These are phyloP conservation scores for Egretta garzetta DNA, from an alignment of 2,113 vertebrate species.

Conservation along the genomic window DNA sequence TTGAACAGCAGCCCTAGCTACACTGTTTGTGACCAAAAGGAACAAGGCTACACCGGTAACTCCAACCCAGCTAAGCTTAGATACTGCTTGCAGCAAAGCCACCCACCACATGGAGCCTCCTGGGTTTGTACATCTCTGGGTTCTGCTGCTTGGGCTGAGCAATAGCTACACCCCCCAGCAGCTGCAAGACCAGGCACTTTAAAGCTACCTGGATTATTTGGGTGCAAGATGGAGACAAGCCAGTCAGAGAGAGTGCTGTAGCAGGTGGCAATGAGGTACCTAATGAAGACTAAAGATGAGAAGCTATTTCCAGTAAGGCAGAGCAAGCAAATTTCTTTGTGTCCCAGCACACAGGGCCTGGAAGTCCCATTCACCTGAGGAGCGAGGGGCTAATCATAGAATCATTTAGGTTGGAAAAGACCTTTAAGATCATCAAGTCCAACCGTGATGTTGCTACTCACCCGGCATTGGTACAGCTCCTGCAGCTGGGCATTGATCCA, in stretches of 20 bases:
- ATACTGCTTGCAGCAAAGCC: background rate
- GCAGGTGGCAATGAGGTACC: background rate
- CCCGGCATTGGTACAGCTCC: constrained; percentile 91
- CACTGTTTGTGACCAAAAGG: background rate
- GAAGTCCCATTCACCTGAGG: background rate
- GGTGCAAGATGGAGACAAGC: background rate
- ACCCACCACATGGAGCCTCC: background rate
- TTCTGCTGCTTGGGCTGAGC: background rate
- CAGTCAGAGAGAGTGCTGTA: background rate
- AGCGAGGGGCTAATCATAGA: background rate
- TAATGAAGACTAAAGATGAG: background rate
- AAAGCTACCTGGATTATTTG: background rate
- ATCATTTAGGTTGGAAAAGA: no score
- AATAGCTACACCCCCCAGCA: background rate
- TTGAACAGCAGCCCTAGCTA: background rate
- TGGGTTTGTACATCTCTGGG: background rate
- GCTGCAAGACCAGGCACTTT: background rate
- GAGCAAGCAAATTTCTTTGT: background rate
- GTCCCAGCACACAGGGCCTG: background rate
- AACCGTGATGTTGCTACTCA: constrained; percentile 56
- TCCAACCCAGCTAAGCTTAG: background rate
- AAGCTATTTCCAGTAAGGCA: background rate
- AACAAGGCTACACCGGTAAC: background rate
- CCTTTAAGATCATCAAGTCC: no score
- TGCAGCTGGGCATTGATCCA: constrained; percentile 92